phyloP scores from a whole-genome alignment of 2,797 vertebrate species.

The Morus bassanus region DNA sequence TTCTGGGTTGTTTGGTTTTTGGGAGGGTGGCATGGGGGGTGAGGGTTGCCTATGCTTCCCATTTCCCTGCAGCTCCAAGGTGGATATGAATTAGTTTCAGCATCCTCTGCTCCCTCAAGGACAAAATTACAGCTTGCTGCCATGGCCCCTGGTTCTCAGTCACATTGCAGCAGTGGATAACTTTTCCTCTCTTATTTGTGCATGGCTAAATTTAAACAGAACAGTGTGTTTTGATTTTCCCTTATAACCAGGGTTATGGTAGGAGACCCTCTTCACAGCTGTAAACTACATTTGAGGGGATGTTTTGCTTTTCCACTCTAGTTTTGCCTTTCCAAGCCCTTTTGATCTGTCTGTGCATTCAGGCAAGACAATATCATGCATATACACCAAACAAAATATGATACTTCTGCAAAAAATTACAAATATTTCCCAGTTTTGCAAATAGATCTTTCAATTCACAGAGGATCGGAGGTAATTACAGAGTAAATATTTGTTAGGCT shows the following conservation, averaged over 20 bases:
- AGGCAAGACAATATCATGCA: not conserved
- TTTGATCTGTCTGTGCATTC: not conserved
- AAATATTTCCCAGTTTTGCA: not conserved
- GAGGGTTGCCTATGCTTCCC: not conserved
- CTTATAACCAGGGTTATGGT: not conserved
- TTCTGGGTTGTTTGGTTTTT: not conserved
- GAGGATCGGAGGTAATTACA: constrained; percentile 1
- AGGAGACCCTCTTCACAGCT: not conserved
- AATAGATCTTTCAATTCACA: not conserved
- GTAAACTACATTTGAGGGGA: not conserved
- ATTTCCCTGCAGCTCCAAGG: not conserved
- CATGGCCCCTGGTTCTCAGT: not conserved
- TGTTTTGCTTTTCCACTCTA: not conserved
- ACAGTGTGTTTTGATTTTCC: not conserved
- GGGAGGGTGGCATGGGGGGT: rapidly evolving
- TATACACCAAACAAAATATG: not conserved
- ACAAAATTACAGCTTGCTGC: not conserved
- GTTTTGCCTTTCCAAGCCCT: not conserved
- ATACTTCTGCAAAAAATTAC: not conserved
- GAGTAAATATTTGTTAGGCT: not conserved
- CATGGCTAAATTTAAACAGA: not conserved
- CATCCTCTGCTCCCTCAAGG: not conserved
- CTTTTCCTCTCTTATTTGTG: not conserved
- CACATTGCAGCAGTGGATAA: not conserved
- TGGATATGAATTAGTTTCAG: not conserved